Conservation (phyloP, 30 jellyfish, hydroid and myxozoan genomes). For the Nemopilema nomurai region DNA sequence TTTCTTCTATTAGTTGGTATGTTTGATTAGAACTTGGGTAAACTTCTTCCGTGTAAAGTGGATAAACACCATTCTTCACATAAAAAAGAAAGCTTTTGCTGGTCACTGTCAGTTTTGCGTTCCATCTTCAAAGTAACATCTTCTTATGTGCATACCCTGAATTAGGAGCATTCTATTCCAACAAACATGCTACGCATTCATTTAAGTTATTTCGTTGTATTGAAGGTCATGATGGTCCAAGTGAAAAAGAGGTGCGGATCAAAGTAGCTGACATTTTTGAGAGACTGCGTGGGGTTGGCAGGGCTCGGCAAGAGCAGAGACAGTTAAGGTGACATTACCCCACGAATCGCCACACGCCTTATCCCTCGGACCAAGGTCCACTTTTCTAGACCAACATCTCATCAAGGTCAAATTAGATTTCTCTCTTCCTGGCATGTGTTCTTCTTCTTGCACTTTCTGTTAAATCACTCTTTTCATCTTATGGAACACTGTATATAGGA, state of each 20-base stretch:
- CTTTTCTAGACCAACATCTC: no score
- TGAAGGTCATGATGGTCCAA: slow-evolving; percentile 79
- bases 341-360: no score
- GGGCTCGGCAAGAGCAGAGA: slow-evolving; percentile 75
- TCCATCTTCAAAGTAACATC: no score
- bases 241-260: slow-evolving; percentile 77
- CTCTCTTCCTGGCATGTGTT: background rate
- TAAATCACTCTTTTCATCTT: background rate
- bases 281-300: slow-evolving; percentile 75
- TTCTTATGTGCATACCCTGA: no score
- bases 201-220: background rate
- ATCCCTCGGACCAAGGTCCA: no score
- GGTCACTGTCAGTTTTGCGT: no score
- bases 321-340: slow-evolving; percentile 59
- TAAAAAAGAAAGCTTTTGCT: no score
- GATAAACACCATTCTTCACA: no score
- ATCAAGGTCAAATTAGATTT: background rate
- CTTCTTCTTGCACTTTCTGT: background rate
- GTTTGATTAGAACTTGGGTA: background rate
- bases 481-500: background rate
- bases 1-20: background rate
- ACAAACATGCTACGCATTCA: no score
- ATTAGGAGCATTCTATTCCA: no score
- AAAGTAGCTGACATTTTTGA: slow-evolving; percentile 85
- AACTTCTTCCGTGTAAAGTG: no score